phyloP scores from a whole-genome alignment of 2,888 invertebrate genomes.

The Thalpophila matura region DNA sequence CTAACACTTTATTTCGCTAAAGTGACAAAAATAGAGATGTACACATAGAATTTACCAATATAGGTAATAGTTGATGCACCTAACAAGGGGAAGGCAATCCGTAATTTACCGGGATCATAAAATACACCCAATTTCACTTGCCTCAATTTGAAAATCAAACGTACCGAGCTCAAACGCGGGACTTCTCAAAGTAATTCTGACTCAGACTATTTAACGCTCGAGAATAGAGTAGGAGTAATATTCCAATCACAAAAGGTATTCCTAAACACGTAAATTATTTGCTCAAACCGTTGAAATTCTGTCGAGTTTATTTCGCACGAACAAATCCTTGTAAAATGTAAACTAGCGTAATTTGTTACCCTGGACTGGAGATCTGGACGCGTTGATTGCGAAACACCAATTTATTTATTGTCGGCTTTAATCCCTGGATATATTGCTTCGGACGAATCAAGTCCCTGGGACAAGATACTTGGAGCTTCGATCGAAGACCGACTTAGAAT shows the following conservation, averaged over 20 bases:
- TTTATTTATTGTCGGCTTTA: constrained; percentile 66
- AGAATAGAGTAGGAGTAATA: no score
- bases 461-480: constrained; percentile 17
- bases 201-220: constrained; percentile 29
- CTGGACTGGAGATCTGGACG: constrained; percentile 61
- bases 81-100: no score
- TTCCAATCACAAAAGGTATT: constrained; percentile 48
- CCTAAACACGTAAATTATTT: constrained; percentile 48
- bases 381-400: constrained; percentile 65
- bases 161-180: constrained; percentile 17
- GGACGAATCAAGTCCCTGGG: constrained; percentile 47
- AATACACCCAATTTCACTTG: no score
- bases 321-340: constrained; percentile 60
- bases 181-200: constrained; percentile 2
- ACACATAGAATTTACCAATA: no score
- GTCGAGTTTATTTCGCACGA: constrained; percentile 44
- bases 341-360: constrained; percentile 62
- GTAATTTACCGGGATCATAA: no score
- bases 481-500: constrained; percentile 14
- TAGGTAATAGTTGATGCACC: no score
- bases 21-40: no score
- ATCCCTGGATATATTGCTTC: constrained; percentile 60
- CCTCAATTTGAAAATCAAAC: not conserved
- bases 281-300: constrained; percentile 50
- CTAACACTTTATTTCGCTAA: no score